A percentile compares a stretch with the other conserved stretches of the same genome.
phyloP scores from a whole-genome alignment of 2,888 invertebrate species.

The Erebia epiphron region DNA sequence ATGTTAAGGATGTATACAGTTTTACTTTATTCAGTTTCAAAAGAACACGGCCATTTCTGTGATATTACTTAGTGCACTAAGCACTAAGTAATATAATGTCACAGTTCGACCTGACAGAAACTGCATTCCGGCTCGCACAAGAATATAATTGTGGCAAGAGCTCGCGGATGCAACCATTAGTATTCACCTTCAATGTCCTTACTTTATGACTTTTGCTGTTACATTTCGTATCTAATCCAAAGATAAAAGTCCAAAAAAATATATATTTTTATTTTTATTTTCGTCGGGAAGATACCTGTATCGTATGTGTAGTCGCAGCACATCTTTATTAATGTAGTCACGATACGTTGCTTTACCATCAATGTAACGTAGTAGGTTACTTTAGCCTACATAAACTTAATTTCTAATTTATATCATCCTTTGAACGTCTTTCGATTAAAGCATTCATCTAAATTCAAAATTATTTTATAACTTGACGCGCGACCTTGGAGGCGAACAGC shows the following conservation, averaged over 20 bases:
- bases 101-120: not conserved
- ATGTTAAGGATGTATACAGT: too few relatives aligned
- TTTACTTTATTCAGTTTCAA: not conserved
- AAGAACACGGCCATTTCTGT: not conserved
- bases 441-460: too few relatives aligned
- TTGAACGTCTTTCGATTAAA: too few relatives aligned
- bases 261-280: not conserved
- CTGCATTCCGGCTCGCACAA: slow-evolving; percentile 1
- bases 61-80: too few relatives aligned
- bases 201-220: not conserved
- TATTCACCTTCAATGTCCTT: slow-evolving; percentile 15
- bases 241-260: not conserved
- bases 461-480: too few relatives aligned
- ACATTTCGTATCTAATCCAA: not conserved
- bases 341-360: too few relatives aligned
- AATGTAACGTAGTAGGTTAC: too few relatives aligned
- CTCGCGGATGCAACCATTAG: slow-evolving; percentile 7
- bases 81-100: not conserved
- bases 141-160: slow-evolving; percentile 13
- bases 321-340: too few relatives aligned
- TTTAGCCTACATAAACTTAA: too few relatives aligned
- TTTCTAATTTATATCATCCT: too few relatives aligned
- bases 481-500: too few relatives aligned
- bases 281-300: not conserved
- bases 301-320: too few relatives aligned